phyloP scores from a whole-genome alignment of 2,113 vertebrate species.

The Todiramphus saurophagus region DNA sequence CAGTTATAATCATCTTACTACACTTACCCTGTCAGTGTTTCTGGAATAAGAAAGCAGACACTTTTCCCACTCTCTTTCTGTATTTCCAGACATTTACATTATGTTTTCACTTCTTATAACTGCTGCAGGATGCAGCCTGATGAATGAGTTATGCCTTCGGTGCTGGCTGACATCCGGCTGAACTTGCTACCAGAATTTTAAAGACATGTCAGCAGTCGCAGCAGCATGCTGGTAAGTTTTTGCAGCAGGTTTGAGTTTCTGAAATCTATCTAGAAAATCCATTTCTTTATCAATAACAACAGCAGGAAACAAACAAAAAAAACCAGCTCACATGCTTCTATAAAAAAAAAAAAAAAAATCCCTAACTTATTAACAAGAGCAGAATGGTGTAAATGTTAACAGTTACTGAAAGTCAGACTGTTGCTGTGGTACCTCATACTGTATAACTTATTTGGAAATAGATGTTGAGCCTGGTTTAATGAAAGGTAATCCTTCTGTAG shows the following conservation, averaged over 20 bases:
- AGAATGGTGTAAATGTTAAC: not conserved
- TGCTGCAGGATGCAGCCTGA: not conserved
- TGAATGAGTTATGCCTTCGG: not conserved
- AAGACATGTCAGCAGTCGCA: not conserved
- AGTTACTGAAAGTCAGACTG: not conserved
- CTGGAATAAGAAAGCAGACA: not conserved
- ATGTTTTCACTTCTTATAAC: not conserved
- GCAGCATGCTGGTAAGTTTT: not conserved
- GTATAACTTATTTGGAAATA: not conserved
- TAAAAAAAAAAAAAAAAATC: not conserved
- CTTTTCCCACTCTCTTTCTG: not conserved
- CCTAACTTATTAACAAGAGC: not conserved
- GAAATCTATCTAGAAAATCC: not conserved
- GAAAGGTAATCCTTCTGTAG: not conserved
- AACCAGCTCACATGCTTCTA: fast-evolving
- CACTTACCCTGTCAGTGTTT: not conserved
- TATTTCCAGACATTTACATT: not conserved
- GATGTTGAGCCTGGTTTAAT: not conserved
- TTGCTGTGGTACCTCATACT: not conserved
- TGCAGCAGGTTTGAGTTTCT: not conserved
- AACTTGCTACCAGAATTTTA: conserved; percentile 11
- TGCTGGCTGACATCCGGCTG: not conserved
- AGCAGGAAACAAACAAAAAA: not conserved
- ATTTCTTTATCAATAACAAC: not conserved
- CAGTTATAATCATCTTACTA: not conserved